These are phyloP conservation scores for Acholoe squamosa DNA, from an alignment of 2,888 invertebrate species.

Conservation along the genomic window DNA sequence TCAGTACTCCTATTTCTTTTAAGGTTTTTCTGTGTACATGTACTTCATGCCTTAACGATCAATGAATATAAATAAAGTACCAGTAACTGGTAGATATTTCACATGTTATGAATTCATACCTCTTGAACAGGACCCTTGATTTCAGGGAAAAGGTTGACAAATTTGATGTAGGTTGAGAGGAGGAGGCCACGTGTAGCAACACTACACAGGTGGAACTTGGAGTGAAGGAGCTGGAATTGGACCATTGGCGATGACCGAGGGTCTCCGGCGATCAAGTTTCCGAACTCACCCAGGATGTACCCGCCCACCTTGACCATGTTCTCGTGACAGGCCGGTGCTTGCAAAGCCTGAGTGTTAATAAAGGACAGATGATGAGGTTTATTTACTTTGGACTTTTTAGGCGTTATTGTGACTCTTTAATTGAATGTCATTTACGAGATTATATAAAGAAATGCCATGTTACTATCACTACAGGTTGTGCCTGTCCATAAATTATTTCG, in stretches of 20 bases:
- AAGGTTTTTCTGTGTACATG: too few relatives aligned
- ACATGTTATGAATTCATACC: constrained; percentile 91
- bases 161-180: constrained; percentile 99
- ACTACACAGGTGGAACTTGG: constrained; percentile 98
- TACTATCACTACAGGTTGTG: too few relatives aligned
- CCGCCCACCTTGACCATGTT: constrained; percentile 99
- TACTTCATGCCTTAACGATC: too few relatives aligned
- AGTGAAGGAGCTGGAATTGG: constrained; percentile 98
- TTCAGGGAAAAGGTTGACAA: constrained; percentile 99
- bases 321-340: constrained; percentile 99
- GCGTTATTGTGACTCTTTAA: too few relatives aligned
- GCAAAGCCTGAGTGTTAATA: constrained; percentile 88
- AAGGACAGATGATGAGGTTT: too few relatives aligned
- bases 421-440: too few relatives aligned
- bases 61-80: too few relatives aligned
- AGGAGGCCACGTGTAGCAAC: constrained; percentile 97
- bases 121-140: constrained; percentile 97
- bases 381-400: too few relatives aligned
- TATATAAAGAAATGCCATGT: too few relatives aligned
- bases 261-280: constrained; percentile 98
- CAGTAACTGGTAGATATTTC: too few relatives aligned
- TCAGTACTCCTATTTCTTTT: too few relatives aligned
- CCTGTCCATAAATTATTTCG: background rate
- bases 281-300: constrained; percentile 92
- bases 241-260: constrained; percentile 95